Evolutionary conservation across 2,113 vertebrate species (phyloP), one percentile per base, ranked within the genome.

Genomic region (Sceloporus tristichus): DNA sequence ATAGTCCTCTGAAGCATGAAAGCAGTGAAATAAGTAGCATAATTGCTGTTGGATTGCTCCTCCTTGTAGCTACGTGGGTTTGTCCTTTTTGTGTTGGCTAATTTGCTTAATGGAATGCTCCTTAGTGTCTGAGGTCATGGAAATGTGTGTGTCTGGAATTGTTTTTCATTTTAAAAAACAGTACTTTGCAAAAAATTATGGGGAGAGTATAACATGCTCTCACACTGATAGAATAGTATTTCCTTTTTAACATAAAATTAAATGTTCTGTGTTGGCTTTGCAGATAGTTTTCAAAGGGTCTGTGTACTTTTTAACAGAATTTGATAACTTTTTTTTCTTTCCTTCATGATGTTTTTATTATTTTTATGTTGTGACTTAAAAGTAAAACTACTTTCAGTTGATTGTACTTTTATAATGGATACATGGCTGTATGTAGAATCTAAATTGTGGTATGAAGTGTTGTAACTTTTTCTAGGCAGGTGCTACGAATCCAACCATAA

Each of bases 401-500:
- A 91, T 68, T 87, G 91, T 91, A 68, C 88, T 83, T 68, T 77
- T 88, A 25, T 70, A 91, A 68, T 56, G n/a, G 38, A 2, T 13
- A 62, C 5, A 34, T 29, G 54, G 40, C 8, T 34, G 23, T 21
- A 19, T 78, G 62, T 65, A 83, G 21, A 82, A 16, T 13, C 19
- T 38, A 68, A 14, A 56, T 10, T n/a, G n/a, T 56, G 42, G 23
- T 78, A 42, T 78, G 66, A 86, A 16, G 40, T 21, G 59, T 85
- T 89, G 48, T 79, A 76, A 86, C 54, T 95, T 79, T 92, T 87
- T 95, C 91, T 93, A 97, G 97, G 97, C 97, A 89, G 97, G 97
- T 95, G 88, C 97, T 89, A 84, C 11, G 91, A 97, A 97, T 93
- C 97, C 97, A 90, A 97, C 96, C 68, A 95, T 97, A 86, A 93